Conservation (phyloP, 1,140 invertebrate genomes). For the Agrypnia vestita region DNA sequence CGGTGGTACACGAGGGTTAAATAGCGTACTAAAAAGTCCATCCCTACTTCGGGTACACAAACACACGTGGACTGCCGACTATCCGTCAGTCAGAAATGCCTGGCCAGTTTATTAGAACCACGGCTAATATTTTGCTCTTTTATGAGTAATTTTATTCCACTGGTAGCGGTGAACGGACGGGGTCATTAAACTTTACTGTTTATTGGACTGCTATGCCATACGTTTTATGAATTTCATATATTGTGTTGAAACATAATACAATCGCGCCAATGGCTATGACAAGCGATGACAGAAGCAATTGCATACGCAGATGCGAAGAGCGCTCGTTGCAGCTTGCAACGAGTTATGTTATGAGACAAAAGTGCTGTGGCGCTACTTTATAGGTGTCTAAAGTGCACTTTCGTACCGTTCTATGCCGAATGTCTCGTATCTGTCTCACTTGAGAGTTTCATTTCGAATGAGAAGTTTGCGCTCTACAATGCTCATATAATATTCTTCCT, state of each 20-base stretch:
- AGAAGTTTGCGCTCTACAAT: no score
- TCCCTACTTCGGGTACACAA: no score
- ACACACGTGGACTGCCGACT: no score
- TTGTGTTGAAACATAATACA: slow-evolving; percentile 7
- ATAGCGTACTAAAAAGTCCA: no score
- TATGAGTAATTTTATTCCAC: slow-evolving; percentile 51
- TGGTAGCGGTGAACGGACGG: slow-evolving; percentile 19
- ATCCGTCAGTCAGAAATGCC: neutral
- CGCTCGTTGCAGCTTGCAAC: neutral
- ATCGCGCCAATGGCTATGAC: neutral
- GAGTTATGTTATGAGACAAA: no score
- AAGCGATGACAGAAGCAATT: neutral
- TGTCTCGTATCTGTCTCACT: no score
- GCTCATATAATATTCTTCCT: no score
- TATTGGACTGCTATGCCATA: slow-evolving; percentile 47
- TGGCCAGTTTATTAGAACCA: slow-evolving; percentile 41
- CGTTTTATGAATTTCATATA: slow-evolving; percentile 45
- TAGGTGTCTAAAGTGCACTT: no score
- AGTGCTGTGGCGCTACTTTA: no score
- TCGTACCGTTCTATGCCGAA: no score
- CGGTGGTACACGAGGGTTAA: no score
- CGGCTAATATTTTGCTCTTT: slow-evolving; percentile 20
- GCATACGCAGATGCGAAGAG: neutral
- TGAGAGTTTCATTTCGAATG: no score
- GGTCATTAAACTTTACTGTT: slow-evolving; percentile 46